Evolutionary conservation across 2,797 vertebrate genomes (phyloP).

Genomic region (Hyperoplus immaculatus): DNA sequence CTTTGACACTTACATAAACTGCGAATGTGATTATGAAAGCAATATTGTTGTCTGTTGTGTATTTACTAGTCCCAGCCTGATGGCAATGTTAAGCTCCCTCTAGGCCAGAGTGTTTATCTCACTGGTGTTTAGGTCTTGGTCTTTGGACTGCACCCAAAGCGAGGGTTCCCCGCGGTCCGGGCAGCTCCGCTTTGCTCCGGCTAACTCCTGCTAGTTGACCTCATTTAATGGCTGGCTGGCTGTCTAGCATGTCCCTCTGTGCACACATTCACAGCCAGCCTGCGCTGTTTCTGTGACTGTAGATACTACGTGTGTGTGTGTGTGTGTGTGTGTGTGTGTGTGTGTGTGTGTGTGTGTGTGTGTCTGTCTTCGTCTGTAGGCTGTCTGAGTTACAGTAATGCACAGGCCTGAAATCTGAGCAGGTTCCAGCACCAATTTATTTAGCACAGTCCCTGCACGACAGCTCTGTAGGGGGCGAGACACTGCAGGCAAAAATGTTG

Average conservation of each 20-base stretch:
- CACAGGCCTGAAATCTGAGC: no score
- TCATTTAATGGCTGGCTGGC: slow-evolving; percentile 67
- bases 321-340: slow-evolving; percentile 22
- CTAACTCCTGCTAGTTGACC: slow-evolving; percentile 70
- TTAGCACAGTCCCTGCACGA: slow-evolving; percentile 10
- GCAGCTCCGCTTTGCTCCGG: slow-evolving; percentile 42
- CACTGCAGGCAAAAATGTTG: no score
- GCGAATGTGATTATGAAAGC: slow-evolving; percentile 62
- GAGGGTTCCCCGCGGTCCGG: slow-evolving; percentile 38
- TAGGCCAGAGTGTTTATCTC: slow-evolving; percentile 72
- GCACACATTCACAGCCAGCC: slow-evolving; percentile 33
- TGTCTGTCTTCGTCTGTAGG: slow-evolving; percentile 27
- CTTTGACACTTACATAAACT: slow-evolving; percentile 59
- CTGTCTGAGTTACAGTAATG: slow-evolving; percentile 3
- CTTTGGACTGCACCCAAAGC: slow-evolving; percentile 67
- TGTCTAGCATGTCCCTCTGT: slow-evolving; percentile 55
- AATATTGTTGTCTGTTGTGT: slow-evolving; percentile 50
- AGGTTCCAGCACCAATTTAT: slow-evolving; percentile 27
- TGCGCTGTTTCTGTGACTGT: slow-evolving; percentile 20
- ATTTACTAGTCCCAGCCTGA: slow-evolving; percentile 58
- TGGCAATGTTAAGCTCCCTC: slow-evolving; percentile 63
- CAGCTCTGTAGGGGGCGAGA: not conserved
- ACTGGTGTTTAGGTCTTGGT: slow-evolving; percentile 61
- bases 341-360: slow-evolving; percentile 10
- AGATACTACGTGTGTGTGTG: slow-evolving; percentile 6